Percentiles rank a stretch among this genome's conserved stretches.
These are phyloP conservation scores for Calephelis virginiensis DNA, from an alignment of 1,140 invertebrate species.

Conservation along the genomic window DNA sequence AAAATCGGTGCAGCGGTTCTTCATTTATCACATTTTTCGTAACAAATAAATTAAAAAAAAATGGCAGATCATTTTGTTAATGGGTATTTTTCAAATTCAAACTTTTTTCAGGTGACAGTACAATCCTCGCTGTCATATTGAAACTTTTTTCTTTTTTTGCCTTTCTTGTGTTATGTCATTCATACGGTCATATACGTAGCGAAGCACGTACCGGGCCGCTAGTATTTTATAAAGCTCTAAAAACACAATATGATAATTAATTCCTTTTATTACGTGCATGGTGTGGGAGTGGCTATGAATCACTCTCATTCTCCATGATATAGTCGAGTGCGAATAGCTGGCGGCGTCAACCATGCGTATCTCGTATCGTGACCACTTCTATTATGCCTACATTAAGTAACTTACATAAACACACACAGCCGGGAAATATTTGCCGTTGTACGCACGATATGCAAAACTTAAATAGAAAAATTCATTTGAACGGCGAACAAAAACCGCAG, in stretches of 20 bases:
- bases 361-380: conserved; percentile 48
- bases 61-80: too few relatives aligned
- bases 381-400: conserved; percentile 45
- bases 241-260: background rate
- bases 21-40: too few relatives aligned
- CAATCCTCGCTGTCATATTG: too few relatives aligned
- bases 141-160: too few relatives aligned
- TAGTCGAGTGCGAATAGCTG: conserved; percentile 34
- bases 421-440: conserved; percentile 12
- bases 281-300: conserved; percentile 48
- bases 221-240: too few relatives aligned
- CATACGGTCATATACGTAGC: too few relatives aligned
- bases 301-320: conserved; percentile 55
- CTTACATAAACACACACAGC: conserved; percentile 40
- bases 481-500: background rate
- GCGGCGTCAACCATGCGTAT: conserved; percentile 46
- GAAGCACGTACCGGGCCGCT: too few relatives aligned
- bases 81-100: too few relatives aligned
- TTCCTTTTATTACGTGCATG: conserved; percentile 11
- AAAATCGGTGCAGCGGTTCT: too few relatives aligned
- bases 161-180: too few relatives aligned
- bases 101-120: too few relatives aligned
- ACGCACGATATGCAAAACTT: conserved; percentile 1
- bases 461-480: background rate
- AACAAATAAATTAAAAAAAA: too few relatives aligned